A percentile compares a stretch with the other conserved stretches of the same genome.
Evolutionary conservation across 2,888 invertebrate genomes (phyloP).

Genomic region (Clepsis dumicolana): DNA sequence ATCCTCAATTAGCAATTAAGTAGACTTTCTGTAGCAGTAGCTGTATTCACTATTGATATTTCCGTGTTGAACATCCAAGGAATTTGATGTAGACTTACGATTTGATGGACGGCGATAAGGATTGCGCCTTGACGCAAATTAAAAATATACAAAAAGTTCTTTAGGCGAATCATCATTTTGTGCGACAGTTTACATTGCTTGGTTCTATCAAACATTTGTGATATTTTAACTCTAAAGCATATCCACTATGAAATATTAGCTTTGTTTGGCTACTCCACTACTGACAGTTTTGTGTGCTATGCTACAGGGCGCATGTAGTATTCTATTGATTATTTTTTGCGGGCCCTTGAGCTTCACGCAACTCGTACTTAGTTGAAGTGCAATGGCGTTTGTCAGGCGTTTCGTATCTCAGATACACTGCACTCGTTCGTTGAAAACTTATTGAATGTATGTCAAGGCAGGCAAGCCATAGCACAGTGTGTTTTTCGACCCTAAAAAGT

Average conservation of each 20-base stretch:
- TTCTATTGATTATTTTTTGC: constrained; percentile 72
- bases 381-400: background rate
- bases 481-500: too few relatives aligned
- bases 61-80: too few relatives aligned
- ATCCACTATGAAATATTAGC: constrained; percentile 60
- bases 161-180: constrained; percentile 79
- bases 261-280: constrained; percentile 64
- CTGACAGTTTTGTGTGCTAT: constrained; percentile 49
- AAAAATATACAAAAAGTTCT: constrained; percentile 81
- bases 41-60: background rate
- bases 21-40: background rate
- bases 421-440: background rate
- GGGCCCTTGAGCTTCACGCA: constrained; percentile 62
- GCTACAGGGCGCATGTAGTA: constrained; percentile 68
- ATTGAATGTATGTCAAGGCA: constrained; percentile 15
- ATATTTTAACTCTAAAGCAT: constrained; percentile 62
- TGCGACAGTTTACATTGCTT: constrained; percentile 76
- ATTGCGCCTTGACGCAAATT: constrained; percentile 84
- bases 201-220: constrained; percentile 78
- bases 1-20: too few relatives aligned
- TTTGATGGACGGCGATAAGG: constrained; percentile 84
- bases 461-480: constrained; percentile 4
- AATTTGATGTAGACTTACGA: constrained; percentile 67
- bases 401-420: background rate
- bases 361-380: constrained; percentile 45